Percentiles rank a stretch among this genome's conserved stretches.
phyloP scores from a whole-genome alignment of 2,797 vertebrate genomes.

The Chanos chanos region DNA sequence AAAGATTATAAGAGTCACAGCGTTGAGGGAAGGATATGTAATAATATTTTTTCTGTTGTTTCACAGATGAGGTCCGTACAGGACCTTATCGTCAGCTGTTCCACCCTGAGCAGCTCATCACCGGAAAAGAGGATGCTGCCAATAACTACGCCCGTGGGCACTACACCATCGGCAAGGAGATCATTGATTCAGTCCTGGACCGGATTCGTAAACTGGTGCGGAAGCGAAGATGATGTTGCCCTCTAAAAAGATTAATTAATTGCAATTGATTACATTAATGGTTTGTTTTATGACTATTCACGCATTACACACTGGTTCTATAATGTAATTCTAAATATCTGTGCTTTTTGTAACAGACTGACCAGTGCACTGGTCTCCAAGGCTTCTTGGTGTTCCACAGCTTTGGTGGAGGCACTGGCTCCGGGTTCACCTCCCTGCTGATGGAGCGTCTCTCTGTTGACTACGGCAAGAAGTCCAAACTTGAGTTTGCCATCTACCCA shows the following conservation, averaged over 20 bases:
- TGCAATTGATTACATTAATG: not conserved
- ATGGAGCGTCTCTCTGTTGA: too few species aligned
- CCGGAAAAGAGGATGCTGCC: conserved; percentile 74
- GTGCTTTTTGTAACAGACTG: conserved; percentile 60
- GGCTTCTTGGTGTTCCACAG: conserved; percentile 81
- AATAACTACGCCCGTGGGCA: conserved; percentile 76
- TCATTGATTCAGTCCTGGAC: conserved; percentile 69
- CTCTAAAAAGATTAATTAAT: not conserved
- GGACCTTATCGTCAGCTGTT: conserved; percentile 69
- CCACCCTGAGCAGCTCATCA: conserved; percentile 73
- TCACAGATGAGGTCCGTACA: conserved; percentile 69
- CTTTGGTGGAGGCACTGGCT: conserved; percentile 76
- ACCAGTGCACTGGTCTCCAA: conserved; percentile 82
- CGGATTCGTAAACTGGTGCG: conserved; percentile 71
- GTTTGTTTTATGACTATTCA: conserved; percentile 7
- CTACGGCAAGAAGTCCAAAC: too few species aligned
- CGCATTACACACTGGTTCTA: too few species aligned
- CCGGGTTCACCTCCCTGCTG: conserved; percentile 82
- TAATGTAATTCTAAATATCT: too few species aligned
- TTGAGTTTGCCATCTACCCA: conserved; percentile 82
- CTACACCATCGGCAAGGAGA: conserved; percentile 74
- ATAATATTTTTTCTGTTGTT: conserved; percentile 2
- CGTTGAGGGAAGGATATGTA: not conserved
- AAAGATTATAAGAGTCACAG: not conserved
- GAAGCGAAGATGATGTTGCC: not conserved